Percentiles rank a stretch among this genome's conserved stretches.
phyloP scores from a whole-genome alignment of 2,888 invertebrate genomes.

The Orthosia cruda region DNA sequence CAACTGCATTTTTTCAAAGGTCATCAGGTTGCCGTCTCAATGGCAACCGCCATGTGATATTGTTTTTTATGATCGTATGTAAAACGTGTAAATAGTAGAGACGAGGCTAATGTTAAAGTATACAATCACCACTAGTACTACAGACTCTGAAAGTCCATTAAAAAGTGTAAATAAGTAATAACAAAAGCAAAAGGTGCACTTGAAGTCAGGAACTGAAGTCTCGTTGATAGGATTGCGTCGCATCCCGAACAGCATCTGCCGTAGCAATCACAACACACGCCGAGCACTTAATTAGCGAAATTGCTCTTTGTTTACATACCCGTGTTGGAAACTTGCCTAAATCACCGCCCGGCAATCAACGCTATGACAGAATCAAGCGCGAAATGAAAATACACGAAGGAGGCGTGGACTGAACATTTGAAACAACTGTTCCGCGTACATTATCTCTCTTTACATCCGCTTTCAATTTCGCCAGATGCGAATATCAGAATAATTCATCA shows the following conservation, averaged over 20 bases:
- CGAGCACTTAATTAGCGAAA: conserved; percentile 88
- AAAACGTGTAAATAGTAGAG: background rate
- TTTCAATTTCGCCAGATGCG: conserved; percentile 42
- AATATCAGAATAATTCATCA: conserved; percentile 42
- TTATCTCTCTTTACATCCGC: conserved; percentile 38
- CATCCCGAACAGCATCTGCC: conserved; percentile 77
- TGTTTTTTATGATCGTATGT: conserved; percentile 1
- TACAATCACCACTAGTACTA: background rate
- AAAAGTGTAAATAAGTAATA: conserved; percentile 34
- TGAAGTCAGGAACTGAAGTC: conserved; percentile 70
- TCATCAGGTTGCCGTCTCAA: conserved; percentile 7
- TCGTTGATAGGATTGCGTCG: conserved; percentile 74
- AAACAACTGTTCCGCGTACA: conserved; percentile 34
- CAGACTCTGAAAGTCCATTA: conserved; percentile 5
- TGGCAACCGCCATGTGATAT: conserved; percentile 12
- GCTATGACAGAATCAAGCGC: conserved; percentile 61
- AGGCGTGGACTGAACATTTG: conserved; percentile 40
- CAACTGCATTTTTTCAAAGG: conserved; percentile 53
- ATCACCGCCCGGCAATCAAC: conserved; percentile 67
- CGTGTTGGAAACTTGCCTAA: conserved; percentile 81
- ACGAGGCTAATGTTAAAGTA: background rate
- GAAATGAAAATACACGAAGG: conserved; percentile 53
- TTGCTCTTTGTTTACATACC: conserved; percentile 84
- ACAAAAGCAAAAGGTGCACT: conserved; percentile 34
- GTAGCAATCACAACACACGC: conserved; percentile 75